Conservation (phyloP, 2,113 vertebrate genomes). For the Azemiops feae region DNA sequence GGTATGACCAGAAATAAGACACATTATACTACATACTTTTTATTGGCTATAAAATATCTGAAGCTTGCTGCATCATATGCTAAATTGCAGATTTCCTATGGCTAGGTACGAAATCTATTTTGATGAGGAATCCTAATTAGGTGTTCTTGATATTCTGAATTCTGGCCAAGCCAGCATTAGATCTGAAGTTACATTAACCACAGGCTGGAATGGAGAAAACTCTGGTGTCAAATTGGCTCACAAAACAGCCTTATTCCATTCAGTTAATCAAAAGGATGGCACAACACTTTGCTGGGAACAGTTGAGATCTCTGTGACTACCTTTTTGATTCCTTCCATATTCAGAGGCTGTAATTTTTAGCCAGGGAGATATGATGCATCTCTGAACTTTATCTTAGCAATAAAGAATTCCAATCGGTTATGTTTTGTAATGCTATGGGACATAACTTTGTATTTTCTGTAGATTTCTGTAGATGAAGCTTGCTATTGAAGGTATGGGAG, state of each 20-base stretch:
- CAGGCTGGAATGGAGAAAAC: neutral
- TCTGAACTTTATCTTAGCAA: neutral
- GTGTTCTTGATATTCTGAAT: neutral
- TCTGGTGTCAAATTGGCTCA: neutral
- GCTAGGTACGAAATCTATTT: neutral
- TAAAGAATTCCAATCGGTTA: neutral
- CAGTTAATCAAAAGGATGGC: neutral
- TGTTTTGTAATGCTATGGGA: neutral
- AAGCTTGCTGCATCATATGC: neutral
- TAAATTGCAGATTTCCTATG: neutral
- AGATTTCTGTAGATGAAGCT: neutral
- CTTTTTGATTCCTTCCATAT: neutral
- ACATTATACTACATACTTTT: neutral
- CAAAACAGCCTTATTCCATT: neutral
- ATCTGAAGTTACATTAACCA: neutral
- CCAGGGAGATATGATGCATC: no score
- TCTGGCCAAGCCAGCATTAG: neutral
- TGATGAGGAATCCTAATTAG: neutral
- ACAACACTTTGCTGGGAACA: neutral
- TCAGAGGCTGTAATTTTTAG: neutral
- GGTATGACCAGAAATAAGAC: neutral
- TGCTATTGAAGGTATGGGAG: neutral
- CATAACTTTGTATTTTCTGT: neutral
- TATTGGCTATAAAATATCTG: neutral
- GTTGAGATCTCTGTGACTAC: neutral